Evolutionary conservation across 2,113 vertebrate genomes (phyloP), one percentile per base, ranked within the genome.

Genomic region (Gnathonemus longibarbis): DNA sequence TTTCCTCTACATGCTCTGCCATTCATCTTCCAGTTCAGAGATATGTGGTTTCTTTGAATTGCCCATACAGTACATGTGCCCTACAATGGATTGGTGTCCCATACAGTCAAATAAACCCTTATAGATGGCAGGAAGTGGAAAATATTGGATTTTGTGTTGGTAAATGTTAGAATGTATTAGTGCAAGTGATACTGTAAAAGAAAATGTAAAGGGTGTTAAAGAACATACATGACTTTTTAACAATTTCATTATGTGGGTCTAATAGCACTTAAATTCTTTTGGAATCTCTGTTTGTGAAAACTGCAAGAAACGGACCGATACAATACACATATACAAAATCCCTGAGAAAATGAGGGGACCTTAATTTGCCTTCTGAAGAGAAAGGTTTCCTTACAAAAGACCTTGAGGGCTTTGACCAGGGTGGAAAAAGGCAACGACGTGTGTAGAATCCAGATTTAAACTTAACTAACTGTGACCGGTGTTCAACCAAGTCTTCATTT

Each of bases 291-390:
- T 19, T 9, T 19, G 6, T 27, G 48, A 27, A 88, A 88, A 70
- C 31, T 58, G 42, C 42, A 42, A 5, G 31, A 48, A 48, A 88
- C 24, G 19, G 62, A 7, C 17, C 46, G 21, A 74, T 88, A 31
- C 62, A 83, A 58, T 21, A 27, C 7, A 53, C 27, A 84, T 87
- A 56, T 39, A 35, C 15, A 56, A 24, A 62, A 66, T 48, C 46
- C 53, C 53, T 27, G 39, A 90, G 56, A 86, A 86, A 70, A 56
- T 31, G 49, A 52, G 85, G 3, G 50, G 46, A 49, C 52, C 87
- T 89, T 53, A 58, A 39, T 11, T 93, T 92, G 88, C 88, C 90
- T 85, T 77, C 87, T 77, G 49, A 87, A 87, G 10, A 52, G 24
- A 11, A 87, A 52, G n/a, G 49, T 50, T 87, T 27, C 15, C 15